Evolutionary conservation across 2,797 vertebrate genomes (phyloP).

Genomic region (Acanthurus lineatus): DNA sequence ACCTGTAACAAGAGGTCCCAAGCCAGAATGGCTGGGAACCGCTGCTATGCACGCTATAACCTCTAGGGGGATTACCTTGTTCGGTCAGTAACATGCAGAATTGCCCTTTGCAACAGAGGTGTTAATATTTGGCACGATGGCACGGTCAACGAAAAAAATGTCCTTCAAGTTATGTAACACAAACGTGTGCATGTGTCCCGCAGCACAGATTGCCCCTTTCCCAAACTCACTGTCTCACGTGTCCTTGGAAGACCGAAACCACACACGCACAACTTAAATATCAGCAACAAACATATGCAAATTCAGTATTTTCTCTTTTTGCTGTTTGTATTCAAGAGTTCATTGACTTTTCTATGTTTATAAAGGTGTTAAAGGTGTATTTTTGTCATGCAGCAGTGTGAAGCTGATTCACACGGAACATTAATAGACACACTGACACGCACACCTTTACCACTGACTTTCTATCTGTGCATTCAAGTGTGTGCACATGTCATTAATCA

Average conservation of each 20-base stretch:
- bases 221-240: background rate
- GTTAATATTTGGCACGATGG: conserved; percentile 23
- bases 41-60: background rate
- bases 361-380: too few relatives aligned
- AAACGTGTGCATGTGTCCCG: conserved; percentile 7
- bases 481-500: conserved; percentile 26
- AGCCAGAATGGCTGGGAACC: background rate
- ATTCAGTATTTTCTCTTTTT: background rate
- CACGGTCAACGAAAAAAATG: conserved; percentile 15
- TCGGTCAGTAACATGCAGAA: background rate
- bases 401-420: conserved; percentile 10
- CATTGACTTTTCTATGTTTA: background rate
- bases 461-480: conserved; percentile 25
- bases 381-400: background rate
- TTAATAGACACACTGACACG: conserved; percentile 4
- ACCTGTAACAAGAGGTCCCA: background rate
- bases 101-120: background rate
- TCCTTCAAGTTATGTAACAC: conserved; percentile 37
- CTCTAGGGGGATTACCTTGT: background rate
- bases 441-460: background rate
- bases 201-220: background rate
- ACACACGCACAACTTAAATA: background rate
- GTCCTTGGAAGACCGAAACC: background rate
- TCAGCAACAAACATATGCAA: background rate
- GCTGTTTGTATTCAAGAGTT: background rate